A percentile compares a stretch with the other conserved stretches of the same genome.
Conservation (phyloP, 2,888 invertebrate species). For the Rapana venosa region DNA sequence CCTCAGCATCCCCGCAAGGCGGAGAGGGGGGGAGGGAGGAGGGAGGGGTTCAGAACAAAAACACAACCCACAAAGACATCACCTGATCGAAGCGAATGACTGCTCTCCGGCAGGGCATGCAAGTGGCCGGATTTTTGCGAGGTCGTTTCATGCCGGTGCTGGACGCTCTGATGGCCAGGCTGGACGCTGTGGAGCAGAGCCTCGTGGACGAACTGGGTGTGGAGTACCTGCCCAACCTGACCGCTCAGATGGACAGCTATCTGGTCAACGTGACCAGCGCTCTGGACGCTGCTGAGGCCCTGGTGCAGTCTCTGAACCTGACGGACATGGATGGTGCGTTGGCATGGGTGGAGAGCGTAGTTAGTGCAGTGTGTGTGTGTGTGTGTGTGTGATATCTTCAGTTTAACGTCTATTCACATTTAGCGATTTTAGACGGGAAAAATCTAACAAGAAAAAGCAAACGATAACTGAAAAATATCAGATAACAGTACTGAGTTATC, state of each 20-base stretch:
- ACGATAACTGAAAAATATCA: too few species aligned
- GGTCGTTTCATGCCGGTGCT: not conserved
- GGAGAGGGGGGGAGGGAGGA: too few species aligned
- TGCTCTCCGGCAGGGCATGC: not conserved
- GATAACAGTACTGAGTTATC: too few species aligned
- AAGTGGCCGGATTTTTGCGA: not conserved
- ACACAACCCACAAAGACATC: too few species aligned
- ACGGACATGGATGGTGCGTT: not conserved
- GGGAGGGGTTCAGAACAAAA: too few species aligned
- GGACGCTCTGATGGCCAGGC: not conserved
- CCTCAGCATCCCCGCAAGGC: too few species aligned
- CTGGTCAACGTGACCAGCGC: not conserved
- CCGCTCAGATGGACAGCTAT: not conserved
- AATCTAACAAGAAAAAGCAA: too few species aligned
- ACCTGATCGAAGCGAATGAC: too few species aligned
- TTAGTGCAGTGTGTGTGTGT: not conserved
- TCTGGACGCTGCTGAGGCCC: not conserved
- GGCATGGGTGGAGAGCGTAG: not conserved
- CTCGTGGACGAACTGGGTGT: not conserved
- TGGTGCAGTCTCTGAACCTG: constrained; percentile 5
- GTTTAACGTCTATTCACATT: too few species aligned
- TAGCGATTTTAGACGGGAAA: too few species aligned
- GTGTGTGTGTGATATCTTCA: too few species aligned
- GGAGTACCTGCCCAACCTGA: constrained; percentile 15
- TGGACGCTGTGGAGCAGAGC: not conserved